Evolutionary conservation across 2,113 vertebrate species (phyloP).

Genomic region (Nettapus auritus): DNA sequence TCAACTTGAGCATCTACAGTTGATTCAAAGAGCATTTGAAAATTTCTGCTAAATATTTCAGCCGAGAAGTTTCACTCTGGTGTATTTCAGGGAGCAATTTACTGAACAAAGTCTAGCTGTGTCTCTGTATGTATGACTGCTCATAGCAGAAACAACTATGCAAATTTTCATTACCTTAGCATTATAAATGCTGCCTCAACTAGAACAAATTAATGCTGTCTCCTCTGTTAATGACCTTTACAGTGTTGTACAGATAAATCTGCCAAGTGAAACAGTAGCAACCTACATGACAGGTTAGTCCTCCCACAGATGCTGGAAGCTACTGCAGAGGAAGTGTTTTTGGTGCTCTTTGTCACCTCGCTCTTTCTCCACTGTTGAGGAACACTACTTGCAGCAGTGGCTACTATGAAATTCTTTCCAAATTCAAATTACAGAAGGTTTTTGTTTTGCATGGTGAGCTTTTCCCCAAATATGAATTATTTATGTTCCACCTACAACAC

Average conservation of each 20-base stretch:
- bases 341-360: not conserved
- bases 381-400: not conserved
- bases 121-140: not conserved
- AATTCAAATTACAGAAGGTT: not conserved
- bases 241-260: not conserved
- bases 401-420: not conserved
- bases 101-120: not conserved
- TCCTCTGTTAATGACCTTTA: slow-evolving; percentile 45
- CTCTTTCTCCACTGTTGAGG: not conserved
- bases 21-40: not conserved
- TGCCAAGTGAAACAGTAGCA: not conserved
- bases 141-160: not conserved
- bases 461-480: not conserved
- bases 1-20: not conserved
- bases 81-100: not conserved
- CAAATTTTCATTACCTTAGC: slow-evolving; percentile 38
- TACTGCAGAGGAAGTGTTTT: not conserved
- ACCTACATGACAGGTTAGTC: not conserved
- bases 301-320: not conserved
- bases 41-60: not conserved
- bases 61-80: not conserved
- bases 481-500: not conserved
- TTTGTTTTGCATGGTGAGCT: not conserved
- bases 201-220: slow-evolving; percentile 11
- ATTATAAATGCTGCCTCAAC: slow-evolving; percentile 22